phyloP scores from a whole-genome alignment of 2,113 vertebrate species.

The Ptychochromis oligacanthus region DNA sequence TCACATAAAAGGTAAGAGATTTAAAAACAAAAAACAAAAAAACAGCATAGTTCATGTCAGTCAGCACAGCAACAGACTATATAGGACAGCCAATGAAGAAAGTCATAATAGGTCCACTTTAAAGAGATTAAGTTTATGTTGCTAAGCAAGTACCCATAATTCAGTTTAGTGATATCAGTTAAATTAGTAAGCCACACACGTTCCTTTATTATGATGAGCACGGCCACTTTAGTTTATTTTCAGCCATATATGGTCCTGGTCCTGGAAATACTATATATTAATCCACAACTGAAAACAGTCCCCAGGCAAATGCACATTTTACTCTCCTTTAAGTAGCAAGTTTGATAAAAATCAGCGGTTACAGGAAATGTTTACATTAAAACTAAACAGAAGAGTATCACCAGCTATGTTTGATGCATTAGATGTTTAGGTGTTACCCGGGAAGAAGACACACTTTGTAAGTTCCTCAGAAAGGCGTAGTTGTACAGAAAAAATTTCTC shows the following conservation, averaged over 20 bases:
- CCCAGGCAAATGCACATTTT: neutral
- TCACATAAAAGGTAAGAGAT: neutral
- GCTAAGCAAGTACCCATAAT: neutral
- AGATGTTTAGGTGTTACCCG: neutral
- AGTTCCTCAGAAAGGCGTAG: neutral
- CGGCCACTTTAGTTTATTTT: neutral
- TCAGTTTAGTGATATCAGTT: neutral
- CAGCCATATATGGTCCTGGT: neutral
- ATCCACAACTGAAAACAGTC: neutral
- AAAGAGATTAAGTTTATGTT: neutral
- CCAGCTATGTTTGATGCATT: neutral
- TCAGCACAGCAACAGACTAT: neutral
- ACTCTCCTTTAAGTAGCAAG: neutral
- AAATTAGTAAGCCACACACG: neutral
- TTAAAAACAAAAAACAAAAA: neutral
- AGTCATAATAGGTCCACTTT: too few species aligned
- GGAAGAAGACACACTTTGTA: neutral
- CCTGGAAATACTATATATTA: neutral
- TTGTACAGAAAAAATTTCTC: neutral
- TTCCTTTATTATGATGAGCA: neutral
- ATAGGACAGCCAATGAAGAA: neutral
- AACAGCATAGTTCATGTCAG: too few species aligned
- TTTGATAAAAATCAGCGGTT: neutral
- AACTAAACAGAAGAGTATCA: neutral
- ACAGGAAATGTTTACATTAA: neutral